These are phyloP conservation scores for Lasioglossum zephyrum DNA, from an alignment of 2,888 invertebrate genomes.

Conservation along the genomic window DNA sequence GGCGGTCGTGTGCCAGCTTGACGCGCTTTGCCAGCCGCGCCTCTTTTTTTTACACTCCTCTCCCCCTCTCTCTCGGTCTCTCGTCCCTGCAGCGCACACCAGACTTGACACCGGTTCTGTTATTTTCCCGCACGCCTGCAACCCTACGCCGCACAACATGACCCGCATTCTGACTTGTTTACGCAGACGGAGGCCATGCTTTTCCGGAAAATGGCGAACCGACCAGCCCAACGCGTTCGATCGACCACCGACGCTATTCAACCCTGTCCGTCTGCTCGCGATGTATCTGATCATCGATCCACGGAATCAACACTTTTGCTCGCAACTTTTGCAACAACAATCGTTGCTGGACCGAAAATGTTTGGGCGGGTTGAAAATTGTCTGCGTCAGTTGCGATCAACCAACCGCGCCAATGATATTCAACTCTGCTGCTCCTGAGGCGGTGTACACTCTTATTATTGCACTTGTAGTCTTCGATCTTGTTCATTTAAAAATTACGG, in stretches of 20 bases:
- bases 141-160: conserved; percentile 38
- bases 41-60: conserved; percentile 17
- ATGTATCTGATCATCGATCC: background rate
- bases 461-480: no score
- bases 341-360: background rate
- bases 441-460: no score
- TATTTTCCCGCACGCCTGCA: conserved; percentile 50
- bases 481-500: no score
- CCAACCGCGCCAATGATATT: background rate
- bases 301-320: background rate
- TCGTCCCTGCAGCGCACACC: conserved; percentile 32
- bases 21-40: conserved; percentile 57
- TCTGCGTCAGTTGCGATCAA: background rate
- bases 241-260: conserved; percentile 6
- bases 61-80: conserved; percentile 28
- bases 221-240: background rate
- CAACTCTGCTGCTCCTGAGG: background rate
- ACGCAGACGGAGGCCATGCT: conserved; percentile 9
- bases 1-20: conserved; percentile 61
- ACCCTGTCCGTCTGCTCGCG: background rate
- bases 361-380: background rate
- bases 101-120: conserved; percentile 62
- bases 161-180: conserved; percentile 57
- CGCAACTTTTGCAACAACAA: background rate
- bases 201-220: conserved; percentile 29